Conservation (phyloP, 2,888 invertebrate species). For the Nymphalis polychloros region DNA sequence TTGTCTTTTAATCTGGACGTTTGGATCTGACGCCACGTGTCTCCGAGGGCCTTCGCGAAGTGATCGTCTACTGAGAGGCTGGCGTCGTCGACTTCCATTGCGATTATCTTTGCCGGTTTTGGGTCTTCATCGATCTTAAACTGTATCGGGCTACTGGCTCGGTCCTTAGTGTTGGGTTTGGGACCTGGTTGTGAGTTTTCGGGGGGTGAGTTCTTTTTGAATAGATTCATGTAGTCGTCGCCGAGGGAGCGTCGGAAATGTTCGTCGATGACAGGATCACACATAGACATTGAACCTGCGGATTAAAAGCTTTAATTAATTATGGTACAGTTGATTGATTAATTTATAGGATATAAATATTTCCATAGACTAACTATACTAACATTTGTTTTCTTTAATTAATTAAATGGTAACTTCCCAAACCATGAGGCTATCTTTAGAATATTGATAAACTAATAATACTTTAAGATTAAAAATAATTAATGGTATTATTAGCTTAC, state of each 20-base stretch:
- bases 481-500: slow-evolving; percentile 45
- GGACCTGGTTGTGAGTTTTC: slow-evolving; percentile 57
- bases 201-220: slow-evolving; percentile 77
- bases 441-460: too few relatives aligned
- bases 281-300: slow-evolving; percentile 87
- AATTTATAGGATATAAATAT: too few relatives aligned
- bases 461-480: too few relatives aligned
- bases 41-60: slow-evolving; percentile 93
- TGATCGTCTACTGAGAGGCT: slow-evolving; percentile 92
- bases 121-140: slow-evolving; percentile 66
- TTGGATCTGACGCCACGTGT: slow-evolving; percentile 90
- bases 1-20: slow-evolving; percentile 80
- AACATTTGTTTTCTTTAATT: too few relatives aligned
- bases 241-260: slow-evolving; percentile 96
- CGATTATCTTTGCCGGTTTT: slow-evolving; percentile 71
- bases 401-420: too few relatives aligned
- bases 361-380: too few relatives aligned
- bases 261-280: slow-evolving; percentile 96
- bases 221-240: slow-evolving; percentile 87
- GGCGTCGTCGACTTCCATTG: slow-evolving; percentile 82
- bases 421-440: too few relatives aligned
- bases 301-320: not conserved
- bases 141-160: slow-evolving; percentile 76
- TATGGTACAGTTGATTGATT: too few relatives aligned
- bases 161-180: slow-evolving; percentile 74